Evolutionary conservation across 2,113 vertebrate genomes (phyloP).

Genomic region (Coryphaenoides rupestris): DNA sequence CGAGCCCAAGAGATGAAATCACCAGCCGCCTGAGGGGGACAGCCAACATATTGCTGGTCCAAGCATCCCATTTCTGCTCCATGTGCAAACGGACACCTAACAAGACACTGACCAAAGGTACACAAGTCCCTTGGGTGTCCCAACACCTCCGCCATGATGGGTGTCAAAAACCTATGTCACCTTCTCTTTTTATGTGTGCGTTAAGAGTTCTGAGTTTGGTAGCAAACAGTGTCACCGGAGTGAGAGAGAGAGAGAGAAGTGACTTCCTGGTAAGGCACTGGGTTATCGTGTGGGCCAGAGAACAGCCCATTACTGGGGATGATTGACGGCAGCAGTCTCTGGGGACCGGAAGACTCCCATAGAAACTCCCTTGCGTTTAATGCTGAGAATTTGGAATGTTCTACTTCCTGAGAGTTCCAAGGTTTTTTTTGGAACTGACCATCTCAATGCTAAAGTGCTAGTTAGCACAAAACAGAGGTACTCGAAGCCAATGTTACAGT

Average conservation of each 20-base stretch:
- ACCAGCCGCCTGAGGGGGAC: too few relatives aligned
- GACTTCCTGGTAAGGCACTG: slow-evolving; percentile 55
- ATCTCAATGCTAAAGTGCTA: background rate
- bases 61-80: background rate
- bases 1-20: too few relatives aligned
- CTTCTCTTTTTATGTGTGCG: background rate
- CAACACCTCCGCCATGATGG: background rate
- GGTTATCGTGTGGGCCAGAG: slow-evolving; percentile 33
- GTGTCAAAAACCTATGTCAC: background rate
- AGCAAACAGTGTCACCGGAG: background rate
- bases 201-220: slow-evolving; percentile 18
- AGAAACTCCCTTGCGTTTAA: background rate
- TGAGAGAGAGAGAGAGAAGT: too few relatives aligned
- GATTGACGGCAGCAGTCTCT: background rate
- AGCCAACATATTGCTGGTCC: background rate
- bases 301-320: slow-evolving; percentile 26
- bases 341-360: background rate
- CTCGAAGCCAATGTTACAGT: too few relatives aligned
- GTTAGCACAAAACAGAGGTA: too few relatives aligned
- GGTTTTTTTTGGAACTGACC: background rate
- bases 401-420: background rate
- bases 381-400: background rate
- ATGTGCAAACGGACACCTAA: background rate
- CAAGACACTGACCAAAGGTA: too few relatives aligned
- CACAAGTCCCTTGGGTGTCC: background rate